phyloP scores from a whole-genome alignment of 2,797 vertebrate species.

The Pseudotriccus pelzelni region DNA sequence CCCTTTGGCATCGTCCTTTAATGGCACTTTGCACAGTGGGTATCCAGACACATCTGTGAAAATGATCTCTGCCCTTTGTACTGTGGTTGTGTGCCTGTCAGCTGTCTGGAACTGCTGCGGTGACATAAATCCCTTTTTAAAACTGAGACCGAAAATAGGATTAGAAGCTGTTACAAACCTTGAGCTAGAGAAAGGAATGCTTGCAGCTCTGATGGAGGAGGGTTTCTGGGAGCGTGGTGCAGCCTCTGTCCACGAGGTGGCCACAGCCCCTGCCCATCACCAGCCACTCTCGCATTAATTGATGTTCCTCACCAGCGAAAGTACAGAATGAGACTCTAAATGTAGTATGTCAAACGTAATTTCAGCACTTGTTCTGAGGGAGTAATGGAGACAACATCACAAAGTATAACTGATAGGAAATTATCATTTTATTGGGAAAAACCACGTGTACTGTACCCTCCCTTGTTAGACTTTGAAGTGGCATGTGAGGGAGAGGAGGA shows the following conservation, averaged over 20 bases:
- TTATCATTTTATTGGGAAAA: background rate
- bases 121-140: background rate
- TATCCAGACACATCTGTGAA: background rate
- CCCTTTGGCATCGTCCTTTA: background rate
- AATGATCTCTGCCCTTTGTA: background rate
- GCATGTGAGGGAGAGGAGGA: background rate
- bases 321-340: accelerated
- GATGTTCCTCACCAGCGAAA: background rate
- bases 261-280: background rate
- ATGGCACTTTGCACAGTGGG: background rate
- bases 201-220: background rate
- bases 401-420: accelerated
- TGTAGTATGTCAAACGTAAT: accelerated
- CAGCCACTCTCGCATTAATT: accelerated
- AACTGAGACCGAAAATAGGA: background rate
- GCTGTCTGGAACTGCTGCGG: background rate
- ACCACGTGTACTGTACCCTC: accelerated
- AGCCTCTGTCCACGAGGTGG: background rate
- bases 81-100: background rate
- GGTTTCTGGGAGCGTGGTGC: accelerated
- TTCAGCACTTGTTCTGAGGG: background rate
- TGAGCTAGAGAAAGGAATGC: background rate
- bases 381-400: background rate
- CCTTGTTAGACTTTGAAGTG: background rate
- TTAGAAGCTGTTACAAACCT: background rate